phyloP scores from a whole-genome alignment of 2,888 invertebrate genomes.

The Heliconius hortense region DNA sequence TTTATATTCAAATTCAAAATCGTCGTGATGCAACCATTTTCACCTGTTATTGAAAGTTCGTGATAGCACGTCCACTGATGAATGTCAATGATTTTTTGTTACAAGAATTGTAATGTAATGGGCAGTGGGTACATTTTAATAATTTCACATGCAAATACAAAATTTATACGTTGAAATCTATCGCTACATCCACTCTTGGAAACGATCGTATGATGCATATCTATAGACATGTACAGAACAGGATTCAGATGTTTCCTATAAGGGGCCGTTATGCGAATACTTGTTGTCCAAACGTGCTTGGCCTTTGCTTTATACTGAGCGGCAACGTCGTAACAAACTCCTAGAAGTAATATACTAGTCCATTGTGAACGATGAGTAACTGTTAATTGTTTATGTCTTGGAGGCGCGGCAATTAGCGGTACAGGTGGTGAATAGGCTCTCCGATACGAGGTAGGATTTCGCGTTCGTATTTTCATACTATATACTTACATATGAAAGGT shows the following conservation, averaged over 20 bases:
- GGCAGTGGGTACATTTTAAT: background rate
- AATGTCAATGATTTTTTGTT: constrained; percentile 31
- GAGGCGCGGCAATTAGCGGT: constrained; percentile 76
- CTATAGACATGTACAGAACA: constrained; percentile 9
- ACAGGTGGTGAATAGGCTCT: constrained; percentile 76
- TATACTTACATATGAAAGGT: constrained; percentile 52
- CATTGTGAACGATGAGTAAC: constrained; percentile 66
- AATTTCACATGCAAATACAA: background rate
- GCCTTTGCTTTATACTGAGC: constrained; percentile 22
- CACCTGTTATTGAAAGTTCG: constrained; percentile 32
- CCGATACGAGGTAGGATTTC: constrained; percentile 48
- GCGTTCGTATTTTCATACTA: constrained; percentile 58
- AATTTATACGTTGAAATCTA: background rate
- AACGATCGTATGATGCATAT: constrained; percentile 15
- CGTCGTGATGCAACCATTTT: constrained; percentile 33
- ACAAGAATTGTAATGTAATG: background rate
- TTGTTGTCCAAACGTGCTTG: constrained; percentile 14
- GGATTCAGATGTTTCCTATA: constrained; percentile 25
- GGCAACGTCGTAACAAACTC: constrained; percentile 53
- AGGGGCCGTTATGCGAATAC: constrained; percentile 23
- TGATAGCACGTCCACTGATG: constrained; percentile 33
- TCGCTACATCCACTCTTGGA: background rate
- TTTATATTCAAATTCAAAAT: constrained; percentile 33
- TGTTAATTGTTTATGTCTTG: constrained; percentile 60
- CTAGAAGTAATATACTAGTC: constrained; percentile 57